Evolutionary conservation across 2,113 vertebrate genomes (phyloP).

Genomic region (Hyperoodon ampullatus): DNA sequence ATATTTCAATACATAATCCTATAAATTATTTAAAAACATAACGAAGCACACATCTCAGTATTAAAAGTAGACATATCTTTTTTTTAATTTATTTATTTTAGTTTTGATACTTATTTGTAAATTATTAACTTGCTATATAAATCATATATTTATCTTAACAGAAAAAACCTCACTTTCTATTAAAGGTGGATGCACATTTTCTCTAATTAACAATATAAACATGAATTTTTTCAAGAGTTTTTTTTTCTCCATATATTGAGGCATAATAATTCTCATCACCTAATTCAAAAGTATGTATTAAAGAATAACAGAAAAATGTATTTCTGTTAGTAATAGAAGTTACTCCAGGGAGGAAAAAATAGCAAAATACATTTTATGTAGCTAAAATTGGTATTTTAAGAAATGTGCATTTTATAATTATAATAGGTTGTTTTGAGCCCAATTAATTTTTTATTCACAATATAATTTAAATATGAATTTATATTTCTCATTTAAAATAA

Average conservation of each 20-base stretch:
- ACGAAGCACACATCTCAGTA: background rate
- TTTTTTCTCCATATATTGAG: background rate
- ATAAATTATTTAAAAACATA: constrained; percentile 16
- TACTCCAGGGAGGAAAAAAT: background rate
- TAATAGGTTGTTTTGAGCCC: background rate
- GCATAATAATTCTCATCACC: background rate
- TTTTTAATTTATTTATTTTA: background rate
- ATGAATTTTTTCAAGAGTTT: background rate
- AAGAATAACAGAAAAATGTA: background rate
- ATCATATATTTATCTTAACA: background rate
- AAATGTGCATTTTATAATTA: background rate
- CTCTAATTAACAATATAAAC: background rate
- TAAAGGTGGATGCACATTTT: background rate
- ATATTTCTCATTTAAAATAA: background rate
- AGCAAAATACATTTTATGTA: background rate
- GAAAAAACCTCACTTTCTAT: background rate
- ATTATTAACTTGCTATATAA: background rate
- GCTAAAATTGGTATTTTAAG: background rate
- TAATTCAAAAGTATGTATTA: background rate
- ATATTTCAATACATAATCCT: background rate
- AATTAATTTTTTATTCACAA: background rate
- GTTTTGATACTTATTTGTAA: background rate
- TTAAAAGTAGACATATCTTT: background rate
- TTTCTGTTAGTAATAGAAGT: background rate
- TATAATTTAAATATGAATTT: background rate